phyloP scores from a whole-genome alignment of 2,888 invertebrate species.

The Trachelus troglodyta region DNA sequence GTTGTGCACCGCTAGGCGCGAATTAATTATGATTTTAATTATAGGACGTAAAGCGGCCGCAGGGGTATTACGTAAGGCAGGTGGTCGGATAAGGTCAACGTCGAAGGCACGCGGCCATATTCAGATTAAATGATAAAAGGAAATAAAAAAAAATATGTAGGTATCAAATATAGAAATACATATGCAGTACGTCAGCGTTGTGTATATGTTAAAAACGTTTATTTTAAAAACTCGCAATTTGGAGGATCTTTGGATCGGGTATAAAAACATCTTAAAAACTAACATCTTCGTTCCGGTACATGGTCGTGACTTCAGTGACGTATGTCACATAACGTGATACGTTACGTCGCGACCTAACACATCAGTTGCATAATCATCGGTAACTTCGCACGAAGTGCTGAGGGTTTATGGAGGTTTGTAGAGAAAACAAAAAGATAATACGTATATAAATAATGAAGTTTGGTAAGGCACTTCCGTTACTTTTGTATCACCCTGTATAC shows the following conservation, averaged over 20 bases:
- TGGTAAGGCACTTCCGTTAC: neutral
- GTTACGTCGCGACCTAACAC: slow-evolving; percentile 22
- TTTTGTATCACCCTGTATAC: neutral
- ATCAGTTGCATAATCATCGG: slow-evolving; percentile 28
- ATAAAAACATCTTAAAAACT: slow-evolving; percentile 45
- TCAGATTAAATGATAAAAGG: neutral
- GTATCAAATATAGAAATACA: neutral
- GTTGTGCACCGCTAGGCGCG: slow-evolving; percentile 5
- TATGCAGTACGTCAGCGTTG: neutral
- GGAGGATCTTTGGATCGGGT: slow-evolving; percentile 49
- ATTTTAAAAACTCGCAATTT: slow-evolving; percentile 46
- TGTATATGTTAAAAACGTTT: slow-evolving; percentile 42
- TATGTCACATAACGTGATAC: neutral
- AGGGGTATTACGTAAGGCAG: neutral
- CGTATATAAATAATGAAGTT: neutral
- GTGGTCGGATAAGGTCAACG: neutral
- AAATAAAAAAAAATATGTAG: neutral
- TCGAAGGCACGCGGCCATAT: neutral
- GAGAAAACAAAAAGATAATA: slow-evolving; percentile 9
- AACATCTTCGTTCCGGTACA: slow-evolving; percentile 11
- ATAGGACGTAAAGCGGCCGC: neutral
- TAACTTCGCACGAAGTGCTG: slow-evolving; percentile 9
- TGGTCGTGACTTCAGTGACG: neutral
- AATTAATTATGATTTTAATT: slow-evolving; percentile 1
- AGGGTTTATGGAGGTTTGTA: slow-evolving; percentile 13